Percentiles rank a stretch among this genome's conserved stretches.
Conservation (phyloP, 2,888 invertebrate species). For the Clanis bilineata region DNA sequence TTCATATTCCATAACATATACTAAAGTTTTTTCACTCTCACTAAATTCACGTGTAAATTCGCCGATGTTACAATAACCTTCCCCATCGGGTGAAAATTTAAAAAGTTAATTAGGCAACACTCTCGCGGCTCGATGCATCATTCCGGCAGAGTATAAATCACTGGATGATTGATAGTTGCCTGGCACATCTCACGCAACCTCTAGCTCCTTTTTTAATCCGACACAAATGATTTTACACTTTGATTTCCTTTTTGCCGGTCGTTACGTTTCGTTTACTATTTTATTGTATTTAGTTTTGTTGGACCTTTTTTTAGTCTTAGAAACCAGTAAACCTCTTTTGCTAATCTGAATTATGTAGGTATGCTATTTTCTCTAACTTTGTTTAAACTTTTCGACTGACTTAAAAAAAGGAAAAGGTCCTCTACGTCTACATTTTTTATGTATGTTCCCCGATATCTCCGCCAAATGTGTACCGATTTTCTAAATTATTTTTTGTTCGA, state of each 20-base stretch:
- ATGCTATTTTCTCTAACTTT: too few species aligned
- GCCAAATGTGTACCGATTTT: too few species aligned
- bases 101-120: conserved; percentile 81
- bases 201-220: conserved; percentile 79
- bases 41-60: not conserved
- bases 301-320: not conserved
- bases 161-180: conserved; percentile 75
- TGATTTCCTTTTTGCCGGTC: conserved; percentile 58
- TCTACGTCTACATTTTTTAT: too few species aligned
- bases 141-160: conserved; percentile 77
- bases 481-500: too few species aligned
- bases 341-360: too few species aligned
- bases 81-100: conserved; percentile 43
- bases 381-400: too few species aligned
- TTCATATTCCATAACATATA: not conserved
- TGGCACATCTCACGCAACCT: conserved; percentile 70
- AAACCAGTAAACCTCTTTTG: too few species aligned
- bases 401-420: too few species aligned
- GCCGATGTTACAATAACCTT: conserved; percentile 1
- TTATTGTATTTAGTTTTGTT: not conserved
- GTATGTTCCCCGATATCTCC: too few species aligned
- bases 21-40: not conserved
- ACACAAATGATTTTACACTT: conserved; percentile 80
- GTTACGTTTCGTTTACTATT: conserved; percentile 9
- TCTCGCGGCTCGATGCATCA: conserved; percentile 76